phyloP scores from a whole-genome alignment of 2,888 invertebrate species.

The Volucella bombylans region DNA sequence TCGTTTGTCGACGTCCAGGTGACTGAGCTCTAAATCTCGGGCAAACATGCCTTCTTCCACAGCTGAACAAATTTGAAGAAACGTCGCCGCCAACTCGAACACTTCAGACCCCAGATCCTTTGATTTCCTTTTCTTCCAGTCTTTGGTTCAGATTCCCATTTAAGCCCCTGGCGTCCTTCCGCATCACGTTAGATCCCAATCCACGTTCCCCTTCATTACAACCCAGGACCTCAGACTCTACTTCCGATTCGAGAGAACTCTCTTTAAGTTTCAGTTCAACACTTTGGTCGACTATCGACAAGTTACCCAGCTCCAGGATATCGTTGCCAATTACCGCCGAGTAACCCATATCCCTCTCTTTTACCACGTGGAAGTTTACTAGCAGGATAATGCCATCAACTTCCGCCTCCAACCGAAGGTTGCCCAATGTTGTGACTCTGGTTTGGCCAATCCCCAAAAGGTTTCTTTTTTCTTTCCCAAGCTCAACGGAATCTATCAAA shows the following conservation, averaged over 20 bases:
- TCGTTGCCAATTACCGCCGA: background rate
- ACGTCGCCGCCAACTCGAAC: background rate
- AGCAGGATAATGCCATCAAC: background rate
- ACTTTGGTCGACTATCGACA: too few species aligned
- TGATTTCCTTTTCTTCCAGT: too few species aligned
- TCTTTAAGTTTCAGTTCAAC: too few species aligned
- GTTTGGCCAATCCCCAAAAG: constrained; percentile 11
- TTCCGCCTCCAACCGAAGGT: background rate
- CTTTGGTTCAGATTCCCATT: background rate
- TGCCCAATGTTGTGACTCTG: constrained; percentile 13
- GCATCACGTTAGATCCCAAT: too few species aligned
- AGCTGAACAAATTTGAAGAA: too few species aligned
- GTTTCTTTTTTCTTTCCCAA: constrained; percentile 2
- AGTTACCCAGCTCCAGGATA: too few species aligned
- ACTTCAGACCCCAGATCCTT: too few species aligned
- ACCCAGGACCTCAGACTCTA: too few species aligned
- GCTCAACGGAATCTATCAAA: background rate
- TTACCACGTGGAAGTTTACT: constrained; percentile 19
- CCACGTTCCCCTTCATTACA: background rate
- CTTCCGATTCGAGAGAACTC: too few species aligned
- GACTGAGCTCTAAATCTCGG: background rate
- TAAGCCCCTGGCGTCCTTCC: background rate
- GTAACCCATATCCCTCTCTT: constrained; percentile 23
- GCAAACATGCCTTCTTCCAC: too few species aligned
- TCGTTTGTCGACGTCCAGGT: background rate